Evolutionary conservation across 2,888 invertebrate genomes (phyloP), one percentile per base, ranked within the genome.

Genomic region (Drosophila vallismaia): DNA sequence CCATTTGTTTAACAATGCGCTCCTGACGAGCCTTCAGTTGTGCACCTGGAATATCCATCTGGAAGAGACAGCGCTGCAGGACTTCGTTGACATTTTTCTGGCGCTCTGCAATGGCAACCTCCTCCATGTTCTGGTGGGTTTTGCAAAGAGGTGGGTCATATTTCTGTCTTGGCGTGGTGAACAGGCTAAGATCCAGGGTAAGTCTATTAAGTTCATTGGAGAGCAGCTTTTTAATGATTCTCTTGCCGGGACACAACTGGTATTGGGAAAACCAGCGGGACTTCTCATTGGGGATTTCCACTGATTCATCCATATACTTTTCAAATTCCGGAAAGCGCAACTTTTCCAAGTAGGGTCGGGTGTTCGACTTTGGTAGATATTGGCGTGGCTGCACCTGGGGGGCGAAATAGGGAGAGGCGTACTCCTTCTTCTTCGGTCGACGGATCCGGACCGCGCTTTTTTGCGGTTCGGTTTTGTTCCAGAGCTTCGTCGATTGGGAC

Each of bases 261-360:
- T 86, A 86, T 0, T 36, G 19, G 26, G 72, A 31, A 19, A 86
- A 85, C 88, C 88, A 85, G 2, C 84, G 86, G 0, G 36, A 36
- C 0, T 7, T 28, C 12, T 80, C 78, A 4, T 81, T 74, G 10
- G 81, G 76, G 29, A 77, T 73, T 1, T 10, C n/a, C 6, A 55
- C 38, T 51, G 62, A 31, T 1, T 31, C 45, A 46, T 79, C 54
- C n/a, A 19, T 62, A 29, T 67, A 81, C 2, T 48, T 42, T 0
- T 50, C 56, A 6, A 73, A 75, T 0, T 8, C 12, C 1, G 66
- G 62, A 19, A 73, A 72, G 0, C 10, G 6, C 0, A 63, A n/a
- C 10, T 19, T 46, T 10, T 50, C 53, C 5, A 55, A 52, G 1
- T 4, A 44, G 2, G 36, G 49, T n/a, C 5, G 44, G 2, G 4